phyloP scores from a whole-genome alignment of 2,797 vertebrate species.

The Clarias pachynema region DNA sequence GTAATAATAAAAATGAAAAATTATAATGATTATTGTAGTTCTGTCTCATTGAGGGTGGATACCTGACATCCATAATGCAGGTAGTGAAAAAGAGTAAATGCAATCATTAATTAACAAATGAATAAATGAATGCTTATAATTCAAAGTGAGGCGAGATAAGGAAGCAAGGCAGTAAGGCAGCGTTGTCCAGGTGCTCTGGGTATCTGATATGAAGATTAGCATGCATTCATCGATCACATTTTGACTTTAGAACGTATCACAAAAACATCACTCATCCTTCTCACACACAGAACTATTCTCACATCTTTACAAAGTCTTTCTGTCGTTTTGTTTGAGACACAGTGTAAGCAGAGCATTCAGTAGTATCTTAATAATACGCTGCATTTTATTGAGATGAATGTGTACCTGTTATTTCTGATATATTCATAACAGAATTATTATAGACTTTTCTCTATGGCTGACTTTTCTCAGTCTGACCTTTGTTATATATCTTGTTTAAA shows the following conservation, averaged over 20 bases:
- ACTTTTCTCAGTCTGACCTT: background rate
- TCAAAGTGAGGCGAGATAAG: background rate
- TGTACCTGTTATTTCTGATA: background rate
- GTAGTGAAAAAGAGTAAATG: background rate
- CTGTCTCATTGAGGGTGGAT: background rate
- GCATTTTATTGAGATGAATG: background rate
- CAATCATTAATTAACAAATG: background rate
- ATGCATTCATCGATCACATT: conserved; percentile 2
- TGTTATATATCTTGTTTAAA: background rate
- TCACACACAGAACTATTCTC: background rate
- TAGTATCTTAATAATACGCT: background rate
- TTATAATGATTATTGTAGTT: background rate
- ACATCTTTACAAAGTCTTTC: background rate
- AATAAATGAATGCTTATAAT: background rate
- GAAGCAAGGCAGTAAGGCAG: too few species aligned
- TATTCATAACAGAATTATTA: background rate
- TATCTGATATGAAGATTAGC: conserved; percentile 3
- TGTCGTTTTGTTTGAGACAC: background rate
- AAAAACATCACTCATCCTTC: background rate
- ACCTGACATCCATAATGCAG: background rate
- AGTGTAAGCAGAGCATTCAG: background rate
- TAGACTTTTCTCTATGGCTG: background rate
- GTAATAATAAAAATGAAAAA: background rate
- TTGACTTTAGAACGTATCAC: background rate
- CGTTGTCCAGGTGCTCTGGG: background rate